Evolutionary conservation across 2,888 invertebrate genomes (phyloP).

Genomic region (Calliscelio sp.): DNA sequence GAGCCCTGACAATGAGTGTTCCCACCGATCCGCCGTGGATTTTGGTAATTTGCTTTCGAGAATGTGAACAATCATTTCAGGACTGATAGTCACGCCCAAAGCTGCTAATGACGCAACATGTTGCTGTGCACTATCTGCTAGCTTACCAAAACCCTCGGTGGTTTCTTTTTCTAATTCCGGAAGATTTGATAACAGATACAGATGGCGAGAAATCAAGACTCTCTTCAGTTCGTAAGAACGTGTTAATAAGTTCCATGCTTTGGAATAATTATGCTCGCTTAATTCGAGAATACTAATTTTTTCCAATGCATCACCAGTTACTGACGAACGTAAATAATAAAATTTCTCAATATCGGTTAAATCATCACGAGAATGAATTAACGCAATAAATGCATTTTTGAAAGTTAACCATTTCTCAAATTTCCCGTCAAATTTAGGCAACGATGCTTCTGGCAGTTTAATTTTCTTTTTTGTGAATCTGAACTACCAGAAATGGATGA

Average conservation of each 20-base stretch:
- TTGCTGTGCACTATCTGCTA: neutral
- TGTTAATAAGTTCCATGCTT: slow-evolving; percentile 60
- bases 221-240: slow-evolving; percentile 67
- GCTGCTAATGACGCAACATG: neutral
- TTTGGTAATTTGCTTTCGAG: slow-evolving; percentile 1
- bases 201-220: slow-evolving; percentile 66
- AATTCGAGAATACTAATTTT: slow-evolving; percentile 60
- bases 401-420: slow-evolving; percentile 70
- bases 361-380: slow-evolving; percentile 58
- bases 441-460: slow-evolving; percentile 52
- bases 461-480: too few species aligned
- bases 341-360: slow-evolving; percentile 61
- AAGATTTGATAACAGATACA: slow-evolving; percentile 19
- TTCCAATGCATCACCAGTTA: slow-evolving; percentile 8
- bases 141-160: neutral
- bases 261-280: slow-evolving; percentile 63
- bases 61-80: neutral
- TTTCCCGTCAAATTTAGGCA: slow-evolving; percentile 65
- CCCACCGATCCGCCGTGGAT: slow-evolving; percentile 4
- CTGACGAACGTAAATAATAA: neutral
- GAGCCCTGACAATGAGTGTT: slow-evolving; percentile 12
- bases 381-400: slow-evolving; percentile 60
- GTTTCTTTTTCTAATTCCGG: neutral
- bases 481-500: too few species aligned
- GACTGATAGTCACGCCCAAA: neutral